Percentiles rank a stretch among this genome's conserved stretches.
These are phyloP conservation scores for Rhineura floridana DNA, from an alignment of 2,113 vertebrate genomes.

Conservation along the genomic window DNA sequence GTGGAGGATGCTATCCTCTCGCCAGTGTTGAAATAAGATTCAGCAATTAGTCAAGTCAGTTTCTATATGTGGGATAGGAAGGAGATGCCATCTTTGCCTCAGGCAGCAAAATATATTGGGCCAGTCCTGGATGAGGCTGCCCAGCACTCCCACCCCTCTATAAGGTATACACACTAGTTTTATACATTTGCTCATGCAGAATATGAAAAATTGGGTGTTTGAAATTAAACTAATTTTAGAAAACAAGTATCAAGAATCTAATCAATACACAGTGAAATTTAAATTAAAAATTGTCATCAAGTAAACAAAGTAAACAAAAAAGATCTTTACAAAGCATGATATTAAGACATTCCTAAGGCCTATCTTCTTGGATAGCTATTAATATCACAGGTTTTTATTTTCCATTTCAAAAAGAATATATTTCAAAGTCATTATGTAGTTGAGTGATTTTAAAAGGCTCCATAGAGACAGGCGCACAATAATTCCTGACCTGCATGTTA, in stretches of 20 bases:
- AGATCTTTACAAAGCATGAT: not conserved
- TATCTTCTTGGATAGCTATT: constrained; percentile 43
- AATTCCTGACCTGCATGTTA: constrained; percentile 61
- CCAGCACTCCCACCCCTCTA: too few species aligned
- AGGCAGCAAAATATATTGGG: too few species aligned
- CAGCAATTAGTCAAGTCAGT: too few species aligned
- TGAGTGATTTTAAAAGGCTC: constrained; percentile 56
- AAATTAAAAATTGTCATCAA: constrained; percentile 21
- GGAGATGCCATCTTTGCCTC: too few species aligned
- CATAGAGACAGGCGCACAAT: constrained; percentile 36
- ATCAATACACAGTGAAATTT: not conserved
- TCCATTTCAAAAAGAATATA: constrained; percentile 64
- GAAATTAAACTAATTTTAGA: not conserved
- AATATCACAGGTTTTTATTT: constrained; percentile 26
- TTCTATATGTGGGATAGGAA: too few species aligned
- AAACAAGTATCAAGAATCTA: not conserved
- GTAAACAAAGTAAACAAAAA: not conserved
- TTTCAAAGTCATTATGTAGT: constrained; percentile 64
- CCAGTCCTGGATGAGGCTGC: too few species aligned
- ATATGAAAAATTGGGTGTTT: not conserved
- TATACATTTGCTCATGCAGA: not conserved
- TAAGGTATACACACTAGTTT: too few species aligned
- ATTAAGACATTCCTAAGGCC: constrained; percentile 45
- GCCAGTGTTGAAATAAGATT: too few species aligned
- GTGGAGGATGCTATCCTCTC: too few species aligned